Base-by-base conservation (phyloP, 53 echinoderm and acorn worm genomes). In the Actinopyga echinites region DNA sequence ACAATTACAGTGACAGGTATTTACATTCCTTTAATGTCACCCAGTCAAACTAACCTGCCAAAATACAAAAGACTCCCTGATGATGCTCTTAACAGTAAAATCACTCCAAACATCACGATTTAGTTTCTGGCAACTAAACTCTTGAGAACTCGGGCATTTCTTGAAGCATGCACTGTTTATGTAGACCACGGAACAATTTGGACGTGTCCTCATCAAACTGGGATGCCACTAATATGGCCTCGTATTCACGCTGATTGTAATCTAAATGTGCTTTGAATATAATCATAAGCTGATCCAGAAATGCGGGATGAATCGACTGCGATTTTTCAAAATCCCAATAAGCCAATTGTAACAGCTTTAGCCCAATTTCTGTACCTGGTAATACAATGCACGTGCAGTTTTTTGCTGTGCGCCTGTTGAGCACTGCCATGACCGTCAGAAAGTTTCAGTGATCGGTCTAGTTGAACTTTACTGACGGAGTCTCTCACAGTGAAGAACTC, bases 21-120 rank as follows among this genome's bases (percentile, higher is more conserved):
- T 49, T 49, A 15, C 17, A 49, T 6, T 8, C 17, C 49, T 15
- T n/a, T 1, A 49, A 1, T 0, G 13, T 3, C 49, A 15, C 17
- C 44, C 11, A 44, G 7, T 7, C 17, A 15, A 49, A 44, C 89
- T 36, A 40, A 97, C 99, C 97, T 97, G 99, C 99, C 94, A 97
- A 32, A 97, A 97, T 8, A 97, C 84, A 80, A 95, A 97, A 20
- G 94, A 92, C 43, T 97, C 92, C 8, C 85, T 88, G 83, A 97
- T 91, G 74, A 97, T 92, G 30, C 94, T 95, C 57, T 89, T 92
- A 43, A 97, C 94, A 2, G 95, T 90, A 0, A 84, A 63, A 75
- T 95, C 92, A 82, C 99, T 97, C 99, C 99, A 97, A 12, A 97
- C 92, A 57, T 97, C 94, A 38, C 99, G 75, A 75, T 97, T 97